Evolutionary conservation across 2,888 invertebrate genomes (phyloP).

Genomic region (Arge pagana): DNA sequence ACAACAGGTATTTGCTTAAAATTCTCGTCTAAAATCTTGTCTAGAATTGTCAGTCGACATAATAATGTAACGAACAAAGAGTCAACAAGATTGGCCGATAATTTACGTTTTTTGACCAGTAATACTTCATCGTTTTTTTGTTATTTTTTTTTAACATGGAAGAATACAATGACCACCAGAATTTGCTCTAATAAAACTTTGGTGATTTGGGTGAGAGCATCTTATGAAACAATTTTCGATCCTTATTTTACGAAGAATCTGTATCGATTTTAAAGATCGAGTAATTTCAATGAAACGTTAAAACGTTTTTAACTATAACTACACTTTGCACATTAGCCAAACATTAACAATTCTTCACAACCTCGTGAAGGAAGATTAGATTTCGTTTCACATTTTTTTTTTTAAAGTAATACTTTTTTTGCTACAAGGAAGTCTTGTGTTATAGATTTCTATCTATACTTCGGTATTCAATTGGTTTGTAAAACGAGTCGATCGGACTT

Average conservation of each 20-base stretch:
- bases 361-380: no score
- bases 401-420: no score
- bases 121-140: constrained; percentile 9
- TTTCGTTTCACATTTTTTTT: no score
- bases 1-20: constrained; percentile 41
- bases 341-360: constrained; percentile 5
- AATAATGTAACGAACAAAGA: constrained; percentile 41
- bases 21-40: constrained; percentile 45
- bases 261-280: not conserved
- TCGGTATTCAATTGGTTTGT: no score
- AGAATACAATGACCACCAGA: constrained; percentile 7
- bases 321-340: constrained; percentile 4
- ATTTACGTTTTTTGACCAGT: constrained; percentile 9
- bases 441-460: no score
- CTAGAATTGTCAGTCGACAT: constrained; percentile 48
- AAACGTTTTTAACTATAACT: not conserved
- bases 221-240: no score
- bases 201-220: no score
- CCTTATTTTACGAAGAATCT: not conserved
- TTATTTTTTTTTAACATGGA: not conserved
- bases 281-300: not conserved
- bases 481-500: no score
- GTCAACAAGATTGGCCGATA: constrained; percentile 41
- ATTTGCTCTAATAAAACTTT: not conserved
- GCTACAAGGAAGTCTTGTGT: no score